These are phyloP conservation scores for Scaeva pyrastri DNA, from an alignment of 2,888 invertebrate species.

Conservation along the genomic window DNA sequence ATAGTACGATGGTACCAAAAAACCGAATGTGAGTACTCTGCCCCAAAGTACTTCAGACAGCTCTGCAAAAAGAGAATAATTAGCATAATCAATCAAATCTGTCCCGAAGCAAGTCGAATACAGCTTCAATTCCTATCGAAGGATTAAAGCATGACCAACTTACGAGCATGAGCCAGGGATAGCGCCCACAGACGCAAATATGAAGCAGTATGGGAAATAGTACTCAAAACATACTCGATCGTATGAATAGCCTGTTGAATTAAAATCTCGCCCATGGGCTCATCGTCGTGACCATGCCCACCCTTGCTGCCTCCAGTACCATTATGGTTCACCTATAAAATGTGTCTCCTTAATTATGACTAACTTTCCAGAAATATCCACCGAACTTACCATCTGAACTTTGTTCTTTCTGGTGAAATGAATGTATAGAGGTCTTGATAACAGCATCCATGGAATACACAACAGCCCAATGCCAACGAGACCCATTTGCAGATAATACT, in stretches of 20 bases:
- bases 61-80: conserved; percentile 85
- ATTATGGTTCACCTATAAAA: too few relatives aligned
- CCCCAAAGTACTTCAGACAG: conserved; percentile 95
- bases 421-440: conserved; percentile 95
- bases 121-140: too few relatives aligned
- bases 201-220: conserved; percentile 98
- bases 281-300: conserved; percentile 84
- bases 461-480: conserved; percentile 92
- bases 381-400: background rate
- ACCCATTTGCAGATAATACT: conserved; percentile 89
- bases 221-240: conserved; percentile 97
- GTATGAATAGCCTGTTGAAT: conserved; percentile 98
- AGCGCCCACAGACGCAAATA: conserved; percentile 98
- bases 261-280: conserved; percentile 93
- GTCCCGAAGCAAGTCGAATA: too few relatives aligned
- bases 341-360: background rate
- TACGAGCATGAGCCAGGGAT: conserved; percentile 97
- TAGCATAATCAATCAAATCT: too few relatives aligned
- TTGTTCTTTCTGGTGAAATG: conserved; percentile 78
- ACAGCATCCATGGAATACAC: conserved; percentile 97
- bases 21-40: conserved; percentile 93
- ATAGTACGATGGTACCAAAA: conserved; percentile 85
- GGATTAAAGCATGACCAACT: too few relatives aligned
- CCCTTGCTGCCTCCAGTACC: too few relatives aligned
- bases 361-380: background rate